A percentile compares a stretch with the other conserved stretches of the same genome.
Evolutionary conservation across 2,113 vertebrate species (phyloP).

Genomic region (Ellobius talpinus): DNA sequence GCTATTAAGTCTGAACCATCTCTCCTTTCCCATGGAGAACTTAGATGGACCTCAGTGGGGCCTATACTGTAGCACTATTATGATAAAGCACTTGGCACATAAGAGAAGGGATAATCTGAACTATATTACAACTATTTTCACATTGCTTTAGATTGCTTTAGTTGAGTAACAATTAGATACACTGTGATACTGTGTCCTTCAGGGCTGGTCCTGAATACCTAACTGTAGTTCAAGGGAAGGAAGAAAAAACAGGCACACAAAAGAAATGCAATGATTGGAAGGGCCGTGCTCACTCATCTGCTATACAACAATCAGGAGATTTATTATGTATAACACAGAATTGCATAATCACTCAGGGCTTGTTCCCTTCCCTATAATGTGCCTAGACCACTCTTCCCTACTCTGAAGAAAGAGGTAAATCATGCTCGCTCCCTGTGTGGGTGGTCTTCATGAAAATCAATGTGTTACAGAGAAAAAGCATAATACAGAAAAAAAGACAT

Average conservation of each 20-base stretch:
- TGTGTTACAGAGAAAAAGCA: background rate
- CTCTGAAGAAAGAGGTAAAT: background rate
- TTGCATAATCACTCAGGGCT: background rate
- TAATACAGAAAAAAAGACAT: background rate
- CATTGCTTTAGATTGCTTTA: background rate
- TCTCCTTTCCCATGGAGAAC: background rate
- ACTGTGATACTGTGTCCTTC: background rate
- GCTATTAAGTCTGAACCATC: background rate
- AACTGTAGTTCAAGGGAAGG: background rate
- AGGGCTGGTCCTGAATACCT: background rate
- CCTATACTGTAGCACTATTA: background rate
- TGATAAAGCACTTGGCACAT: background rate
- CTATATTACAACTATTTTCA: background rate
- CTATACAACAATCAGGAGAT: background rate
- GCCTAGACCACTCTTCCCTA: too few relatives aligned
- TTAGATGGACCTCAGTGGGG: background rate
- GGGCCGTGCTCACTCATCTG: background rate
- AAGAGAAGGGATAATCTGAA: background rate
- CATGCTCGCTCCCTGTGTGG: too few relatives aligned
- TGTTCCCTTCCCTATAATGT: background rate
- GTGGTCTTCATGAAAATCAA: background rate
- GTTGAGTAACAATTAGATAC: background rate
- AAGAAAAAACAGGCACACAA: background rate
- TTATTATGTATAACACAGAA: too few relatives aligned
- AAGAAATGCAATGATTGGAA: background rate